These are phyloP conservation scores for Cavia porcellus DNA, from an alignment of 2,113 vertebrate species.

Conservation along the genomic window DNA sequence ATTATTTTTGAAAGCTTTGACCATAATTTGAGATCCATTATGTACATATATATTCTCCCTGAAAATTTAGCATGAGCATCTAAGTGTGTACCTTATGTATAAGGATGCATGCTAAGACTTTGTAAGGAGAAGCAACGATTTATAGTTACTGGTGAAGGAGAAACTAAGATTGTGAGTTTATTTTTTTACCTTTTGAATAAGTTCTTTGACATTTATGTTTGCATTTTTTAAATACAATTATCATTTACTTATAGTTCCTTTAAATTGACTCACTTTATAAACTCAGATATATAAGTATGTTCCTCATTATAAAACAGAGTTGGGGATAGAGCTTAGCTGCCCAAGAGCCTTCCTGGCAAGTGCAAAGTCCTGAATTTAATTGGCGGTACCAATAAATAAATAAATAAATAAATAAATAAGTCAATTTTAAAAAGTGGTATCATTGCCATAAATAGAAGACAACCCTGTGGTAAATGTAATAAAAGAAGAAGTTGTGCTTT, in stretches of 20 bases:
- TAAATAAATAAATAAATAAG: too few relatives aligned
- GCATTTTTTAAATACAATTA: neutral
- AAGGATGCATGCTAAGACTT: neutral
- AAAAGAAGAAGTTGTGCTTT: neutral
- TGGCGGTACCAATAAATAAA: too few relatives aligned
- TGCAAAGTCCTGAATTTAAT: too few relatives aligned
- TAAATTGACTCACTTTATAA: slow-evolving; percentile 14
- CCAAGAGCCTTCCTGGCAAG: too few relatives aligned
- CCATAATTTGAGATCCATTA: neutral
- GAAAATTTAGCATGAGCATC: neutral
- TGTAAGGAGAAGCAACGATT: neutral
- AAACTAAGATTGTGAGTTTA: neutral
- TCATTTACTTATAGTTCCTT: neutral
- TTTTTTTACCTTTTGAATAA: neutral
- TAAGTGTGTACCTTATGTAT: neutral
- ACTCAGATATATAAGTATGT: neutral
- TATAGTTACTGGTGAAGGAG: neutral
- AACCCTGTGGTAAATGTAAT: neutral
- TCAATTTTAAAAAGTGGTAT: neutral
- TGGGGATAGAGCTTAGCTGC: too few relatives aligned
- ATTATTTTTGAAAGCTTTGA: neutral
- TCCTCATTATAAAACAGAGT: neutral
- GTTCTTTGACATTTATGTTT: neutral
- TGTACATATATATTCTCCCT: neutral
- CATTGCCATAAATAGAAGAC: neutral